phyloP scores from a whole-genome alignment of 2,113 vertebrate genomes.

The Mesocricetus auratus region DNA sequence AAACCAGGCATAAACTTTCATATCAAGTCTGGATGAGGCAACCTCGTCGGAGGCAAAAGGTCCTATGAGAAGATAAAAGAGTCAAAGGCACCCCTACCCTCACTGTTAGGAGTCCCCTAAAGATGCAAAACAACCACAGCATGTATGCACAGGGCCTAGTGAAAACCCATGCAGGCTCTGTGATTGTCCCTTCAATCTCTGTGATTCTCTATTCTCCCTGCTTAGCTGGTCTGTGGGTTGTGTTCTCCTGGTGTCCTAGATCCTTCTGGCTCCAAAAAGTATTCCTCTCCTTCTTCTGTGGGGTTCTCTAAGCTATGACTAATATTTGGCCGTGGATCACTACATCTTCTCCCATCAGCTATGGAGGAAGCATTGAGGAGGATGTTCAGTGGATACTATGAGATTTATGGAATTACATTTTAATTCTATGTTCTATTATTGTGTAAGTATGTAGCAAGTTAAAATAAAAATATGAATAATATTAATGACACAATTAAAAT shows the following conservation, averaged over 20 bases:
- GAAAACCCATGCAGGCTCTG: background rate
- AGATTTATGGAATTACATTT: background rate
- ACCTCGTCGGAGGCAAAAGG: background rate
- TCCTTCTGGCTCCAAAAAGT: background rate
- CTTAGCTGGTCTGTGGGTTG: background rate
- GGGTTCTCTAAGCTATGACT: background rate
- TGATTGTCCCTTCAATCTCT: background rate
- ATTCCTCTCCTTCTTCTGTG: background rate
- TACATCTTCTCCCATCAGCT: background rate
- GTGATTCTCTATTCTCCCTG: background rate
- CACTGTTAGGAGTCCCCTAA: background rate
- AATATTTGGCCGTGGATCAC: background rate
- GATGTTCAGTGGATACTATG: background rate
- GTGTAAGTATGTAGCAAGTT: background rate
- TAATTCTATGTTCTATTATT: background rate
- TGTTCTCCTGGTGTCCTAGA: background rate
- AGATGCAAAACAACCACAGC: background rate
- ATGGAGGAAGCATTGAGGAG: background rate
- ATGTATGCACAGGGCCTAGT: background rate
- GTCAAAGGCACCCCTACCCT: background rate
- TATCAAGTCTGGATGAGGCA: background rate
- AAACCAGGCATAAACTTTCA: background rate
- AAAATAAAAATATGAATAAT: background rate
- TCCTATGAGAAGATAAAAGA: background rate
- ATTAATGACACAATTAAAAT: background rate